Percentiles rank a stretch among this genome's conserved stretches.
Evolutionary conservation across 2,797 vertebrate species (phyloP).

Genomic region (Netta rufina): DNA sequence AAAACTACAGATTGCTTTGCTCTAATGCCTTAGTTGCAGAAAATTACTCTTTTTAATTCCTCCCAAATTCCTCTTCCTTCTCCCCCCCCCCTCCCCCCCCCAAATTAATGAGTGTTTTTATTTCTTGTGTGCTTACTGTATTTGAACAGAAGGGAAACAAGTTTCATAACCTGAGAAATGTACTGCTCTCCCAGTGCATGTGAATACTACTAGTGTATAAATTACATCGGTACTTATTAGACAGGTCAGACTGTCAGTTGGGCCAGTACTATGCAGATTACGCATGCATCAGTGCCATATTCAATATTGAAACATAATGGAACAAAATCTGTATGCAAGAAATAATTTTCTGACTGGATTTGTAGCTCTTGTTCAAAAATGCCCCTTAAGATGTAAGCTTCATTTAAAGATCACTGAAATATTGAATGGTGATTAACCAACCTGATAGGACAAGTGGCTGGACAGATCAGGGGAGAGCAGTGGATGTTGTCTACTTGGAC

Average conservation of each 20-base stretch:
- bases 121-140: background rate
- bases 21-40: background rate
- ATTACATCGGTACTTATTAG: background rate
- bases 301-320: background rate
- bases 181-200: background rate
- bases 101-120: background rate
- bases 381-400: background rate
- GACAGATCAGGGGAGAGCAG: too few relatives aligned
- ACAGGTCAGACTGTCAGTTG: background rate
- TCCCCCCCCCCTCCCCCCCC: background rate
- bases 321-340: background rate
- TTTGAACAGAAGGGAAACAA: background rate
- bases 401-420: conserved; percentile 51
- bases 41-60: background rate
- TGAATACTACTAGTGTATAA: background rate
- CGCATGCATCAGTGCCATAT: background rate
- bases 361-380: conserved; percentile 13
- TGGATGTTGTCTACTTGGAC: too few relatives aligned
- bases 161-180: background rate
- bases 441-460: too few relatives aligned
- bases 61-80: background rate
- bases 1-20: background rate
- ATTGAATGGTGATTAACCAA: background rate
- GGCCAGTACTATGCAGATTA: rapidly evolving
- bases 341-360: conserved; percentile 25